Conservation (phyloP, 2,113 vertebrate genomes). For the Agapornis roseicollis region DNA sequence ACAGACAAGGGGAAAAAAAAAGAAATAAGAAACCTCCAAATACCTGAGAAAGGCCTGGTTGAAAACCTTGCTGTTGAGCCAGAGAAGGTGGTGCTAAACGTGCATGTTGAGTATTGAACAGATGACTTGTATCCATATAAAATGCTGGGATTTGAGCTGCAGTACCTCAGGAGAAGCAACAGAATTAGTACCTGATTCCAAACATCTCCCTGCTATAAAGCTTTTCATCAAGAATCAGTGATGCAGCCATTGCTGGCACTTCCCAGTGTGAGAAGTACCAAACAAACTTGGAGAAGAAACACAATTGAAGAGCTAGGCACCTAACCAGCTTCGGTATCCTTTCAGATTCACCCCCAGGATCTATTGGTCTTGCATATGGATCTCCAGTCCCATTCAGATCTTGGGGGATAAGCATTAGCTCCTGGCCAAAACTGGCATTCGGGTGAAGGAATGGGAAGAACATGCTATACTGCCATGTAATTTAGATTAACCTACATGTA, state of each 20-base stretch:
- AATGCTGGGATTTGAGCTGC: conserved; percentile 94
- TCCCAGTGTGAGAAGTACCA: background rate
- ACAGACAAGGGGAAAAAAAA: fast-evolving
- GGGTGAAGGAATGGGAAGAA: background rate
- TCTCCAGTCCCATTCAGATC: background rate
- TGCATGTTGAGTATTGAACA: conserved; percentile 92
- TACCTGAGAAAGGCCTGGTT: conserved; percentile 97
- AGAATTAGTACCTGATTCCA: background rate
- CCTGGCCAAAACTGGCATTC: background rate
- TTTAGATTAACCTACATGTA: background rate
- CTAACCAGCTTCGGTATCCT: background rate
- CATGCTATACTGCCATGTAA: background rate
- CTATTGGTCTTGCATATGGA: background rate
- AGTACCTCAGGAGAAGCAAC: conserved; percentile 69
- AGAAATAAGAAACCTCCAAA: background rate
- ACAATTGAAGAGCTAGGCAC: background rate
- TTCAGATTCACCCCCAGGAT: background rate
- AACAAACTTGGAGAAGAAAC: background rate
- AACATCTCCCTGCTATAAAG: background rate
- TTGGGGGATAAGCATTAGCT: background rate
- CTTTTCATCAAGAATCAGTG: background rate
- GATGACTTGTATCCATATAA: conserved; percentile 98
- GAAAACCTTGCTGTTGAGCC: conserved; percentile 95
- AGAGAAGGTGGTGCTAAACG: conserved; percentile 90
- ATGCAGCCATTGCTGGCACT: background rate